phyloP scores from a whole-genome alignment of 2,888 invertebrate genomes.

The Terebella lapidaria region DNA sequence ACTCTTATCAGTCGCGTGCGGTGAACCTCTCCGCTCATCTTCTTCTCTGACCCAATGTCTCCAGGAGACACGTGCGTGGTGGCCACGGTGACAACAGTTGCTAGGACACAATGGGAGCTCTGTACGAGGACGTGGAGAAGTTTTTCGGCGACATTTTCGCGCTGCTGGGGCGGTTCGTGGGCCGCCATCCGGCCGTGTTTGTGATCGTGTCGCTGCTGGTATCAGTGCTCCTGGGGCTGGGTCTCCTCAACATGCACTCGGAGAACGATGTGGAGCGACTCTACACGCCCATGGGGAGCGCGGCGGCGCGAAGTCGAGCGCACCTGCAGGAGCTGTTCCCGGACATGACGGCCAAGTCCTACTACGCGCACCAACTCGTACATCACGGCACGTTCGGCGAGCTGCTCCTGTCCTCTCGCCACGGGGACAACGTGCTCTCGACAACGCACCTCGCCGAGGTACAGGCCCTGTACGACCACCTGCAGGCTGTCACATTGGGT shows the following conservation, averaged over 20 bases:
- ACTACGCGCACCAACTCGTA: constrained; percentile 12
- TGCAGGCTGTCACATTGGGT: background rate
- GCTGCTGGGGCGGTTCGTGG: constrained; percentile 26
- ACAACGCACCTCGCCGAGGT: background rate
- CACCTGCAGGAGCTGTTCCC: constrained; percentile 9
- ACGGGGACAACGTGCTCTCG: constrained; percentile 1
- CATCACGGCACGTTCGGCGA: constrained; percentile 9
- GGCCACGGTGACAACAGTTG: no score
- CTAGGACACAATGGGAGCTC: constrained; percentile 19
- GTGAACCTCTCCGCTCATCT: no score
- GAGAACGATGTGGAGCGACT: constrained; percentile 28
- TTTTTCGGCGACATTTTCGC: constrained; percentile 26
- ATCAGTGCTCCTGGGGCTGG: constrained; percentile 24
- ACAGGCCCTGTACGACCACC: background rate
- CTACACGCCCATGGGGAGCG: constrained; percentile 31
- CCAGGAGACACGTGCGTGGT: no score
- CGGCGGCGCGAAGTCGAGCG: constrained; percentile 27
- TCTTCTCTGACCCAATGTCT: no score
- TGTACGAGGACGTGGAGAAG: constrained; percentile 25
- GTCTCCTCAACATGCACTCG: constrained; percentile 18
- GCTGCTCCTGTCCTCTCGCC: constrained; percentile 2
- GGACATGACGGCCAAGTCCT: constrained; percentile 10
- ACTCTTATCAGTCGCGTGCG: no score
- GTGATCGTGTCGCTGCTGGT: constrained; percentile 17
- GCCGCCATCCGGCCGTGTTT: constrained; percentile 24